phyloP scores from a whole-genome alignment of 30 jellyfish, hydroid and myxozoan genomes.

The Sanderia malayensis region DNA sequence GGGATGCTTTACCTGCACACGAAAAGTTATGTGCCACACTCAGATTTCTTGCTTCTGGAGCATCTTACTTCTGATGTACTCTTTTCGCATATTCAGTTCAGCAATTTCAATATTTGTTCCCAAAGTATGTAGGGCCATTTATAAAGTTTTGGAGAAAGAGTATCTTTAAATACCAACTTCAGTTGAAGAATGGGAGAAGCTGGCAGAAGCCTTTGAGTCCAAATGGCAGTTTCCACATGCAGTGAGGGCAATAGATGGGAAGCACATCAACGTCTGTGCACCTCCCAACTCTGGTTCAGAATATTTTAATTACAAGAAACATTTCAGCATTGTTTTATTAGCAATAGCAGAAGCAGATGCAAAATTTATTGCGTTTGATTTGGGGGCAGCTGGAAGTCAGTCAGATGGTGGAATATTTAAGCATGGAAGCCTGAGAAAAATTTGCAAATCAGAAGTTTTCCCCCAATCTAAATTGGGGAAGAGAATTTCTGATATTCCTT shows the following conservation, averaged over 20 bases:
- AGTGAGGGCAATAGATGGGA: conserved; percentile 46
- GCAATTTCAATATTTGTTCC: conserved; percentile 27
- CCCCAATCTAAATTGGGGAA: conserved; percentile 15
- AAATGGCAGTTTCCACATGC: conserved; percentile 61
- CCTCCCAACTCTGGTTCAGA: conserved; percentile 36
- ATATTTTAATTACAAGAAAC: conserved; percentile 45
- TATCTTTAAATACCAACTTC: conserved; percentile 28
- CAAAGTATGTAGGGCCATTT: conserved; percentile 33
- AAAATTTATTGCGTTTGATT: conserved; percentile 21
- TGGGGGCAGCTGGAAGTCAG: conserved; percentile 58
- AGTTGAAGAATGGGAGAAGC: conserved; percentile 32
- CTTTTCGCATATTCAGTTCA: conserved; percentile 29
- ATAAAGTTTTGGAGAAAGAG: conserved; percentile 22
- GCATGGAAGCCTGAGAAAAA: conserved; percentile 6
- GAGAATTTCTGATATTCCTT: conserved; percentile 6
- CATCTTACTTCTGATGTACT: conserved; percentile 24
- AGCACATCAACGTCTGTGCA: conserved; percentile 20
- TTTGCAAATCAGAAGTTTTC: neutral
- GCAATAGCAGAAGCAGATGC: conserved; percentile 45
- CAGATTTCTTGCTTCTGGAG: conserved; percentile 40
- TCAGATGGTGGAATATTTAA: conserved; percentile 33
- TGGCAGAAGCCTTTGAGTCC: conserved; percentile 32
- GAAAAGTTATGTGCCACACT: conserved; percentile 33
- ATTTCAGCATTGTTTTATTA: conserved; percentile 24
- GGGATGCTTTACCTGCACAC: conserved; percentile 33